Percentiles rank a stretch among this genome's conserved stretches.
Conservation (phyloP, 1,140 invertebrate species). For the Adoxophyes honmai region DNA sequence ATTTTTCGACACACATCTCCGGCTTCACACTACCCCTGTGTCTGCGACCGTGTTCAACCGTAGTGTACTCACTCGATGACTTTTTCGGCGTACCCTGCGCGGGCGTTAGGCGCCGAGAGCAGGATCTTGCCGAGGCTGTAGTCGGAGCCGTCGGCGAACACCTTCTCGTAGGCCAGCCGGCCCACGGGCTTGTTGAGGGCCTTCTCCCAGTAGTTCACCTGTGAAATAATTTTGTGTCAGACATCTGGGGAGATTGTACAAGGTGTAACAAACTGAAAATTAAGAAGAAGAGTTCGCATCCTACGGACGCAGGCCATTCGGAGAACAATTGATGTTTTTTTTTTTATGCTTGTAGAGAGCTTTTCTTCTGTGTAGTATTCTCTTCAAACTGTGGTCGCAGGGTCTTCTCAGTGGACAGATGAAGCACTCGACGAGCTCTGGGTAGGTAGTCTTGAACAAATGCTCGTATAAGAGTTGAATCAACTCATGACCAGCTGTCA, state of each 20-base stretch:
- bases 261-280: too few species aligned
- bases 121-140: conserved; percentile 87
- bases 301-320: too few species aligned
- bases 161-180: conserved; percentile 87
- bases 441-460: conserved; percentile 65
- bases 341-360: too few species aligned
- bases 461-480: conserved; percentile 71
- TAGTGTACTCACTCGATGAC: conserved; percentile 77
- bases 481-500: too few species aligned
- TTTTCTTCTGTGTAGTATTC: too few species aligned
- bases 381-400: too few species aligned
- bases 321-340: too few species aligned
- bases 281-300: too few species aligned
- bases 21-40: too few species aligned
- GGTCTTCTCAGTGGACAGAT: conserved; percentile 65
- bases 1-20: too few species aligned
- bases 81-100: conserved; percentile 84
- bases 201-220: conserved; percentile 88
- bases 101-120: conserved; percentile 81
- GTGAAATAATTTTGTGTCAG: conserved; percentile 21
- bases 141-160: conserved; percentile 83
- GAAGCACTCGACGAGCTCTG: conserved; percentile 62
- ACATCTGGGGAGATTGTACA: too few species aligned
- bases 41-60: too few species aligned
- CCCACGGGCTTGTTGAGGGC: conserved; percentile 88